These are phyloP conservation scores for Hesperophylax magnus DNA, from an alignment of 1,140 invertebrate species.

Conservation along the genomic window DNA sequence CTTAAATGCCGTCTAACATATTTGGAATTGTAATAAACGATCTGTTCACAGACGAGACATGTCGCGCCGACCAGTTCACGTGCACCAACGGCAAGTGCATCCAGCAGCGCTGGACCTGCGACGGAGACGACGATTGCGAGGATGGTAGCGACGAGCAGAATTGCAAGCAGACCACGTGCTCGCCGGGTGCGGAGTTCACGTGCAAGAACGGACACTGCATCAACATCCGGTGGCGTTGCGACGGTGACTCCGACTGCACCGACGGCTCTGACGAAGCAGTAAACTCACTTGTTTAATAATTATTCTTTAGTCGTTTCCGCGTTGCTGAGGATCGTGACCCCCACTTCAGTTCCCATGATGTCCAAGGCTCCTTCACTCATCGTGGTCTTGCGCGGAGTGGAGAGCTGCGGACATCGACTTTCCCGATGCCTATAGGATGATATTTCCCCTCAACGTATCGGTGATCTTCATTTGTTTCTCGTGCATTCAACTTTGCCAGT, in stretches of 20 bases:
- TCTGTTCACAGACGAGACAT: conserved; percentile 80
- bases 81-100: conserved; percentile 92
- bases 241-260: conserved; percentile 87
- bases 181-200: conserved; percentile 78
- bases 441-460: too few relatives aligned
- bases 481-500: too few relatives aligned
- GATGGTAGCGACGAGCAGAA: conserved; percentile 86
- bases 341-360: too few relatives aligned
- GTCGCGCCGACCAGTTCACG: conserved; percentile 90
- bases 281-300: conserved; percentile 52
- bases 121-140: conserved; percentile 89
- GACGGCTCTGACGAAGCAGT: conserved; percentile 86
- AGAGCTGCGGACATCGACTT: too few relatives aligned
- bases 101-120: conserved; percentile 89
- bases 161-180: conserved; percentile 80
- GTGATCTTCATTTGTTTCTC: too few relatives aligned
- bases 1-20: too few relatives aligned
- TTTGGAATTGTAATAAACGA: too few relatives aligned
- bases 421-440: too few relatives aligned
- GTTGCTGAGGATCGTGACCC: too few relatives aligned
- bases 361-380: too few relatives aligned
- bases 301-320: too few relatives aligned
- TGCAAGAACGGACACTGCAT: conserved; percentile 81
- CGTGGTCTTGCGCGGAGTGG: too few relatives aligned
- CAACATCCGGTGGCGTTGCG: conserved; percentile 84